These are phyloP conservation scores for Odontocerum albicorne DNA, from an alignment of 2,888 invertebrate genomes.

Conservation along the genomic window DNA sequence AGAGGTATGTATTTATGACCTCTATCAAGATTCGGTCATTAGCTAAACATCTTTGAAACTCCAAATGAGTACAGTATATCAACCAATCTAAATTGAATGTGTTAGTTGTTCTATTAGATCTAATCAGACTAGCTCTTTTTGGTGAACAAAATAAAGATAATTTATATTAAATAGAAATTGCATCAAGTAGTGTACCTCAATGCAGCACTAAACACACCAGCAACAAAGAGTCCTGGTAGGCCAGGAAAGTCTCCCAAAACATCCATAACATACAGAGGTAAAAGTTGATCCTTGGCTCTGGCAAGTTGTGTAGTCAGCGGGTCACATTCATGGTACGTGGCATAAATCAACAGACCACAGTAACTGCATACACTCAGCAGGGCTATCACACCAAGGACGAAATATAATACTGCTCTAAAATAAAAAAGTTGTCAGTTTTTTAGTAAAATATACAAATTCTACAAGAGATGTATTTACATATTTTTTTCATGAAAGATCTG, in stretches of 20 bases:
- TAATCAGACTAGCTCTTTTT: no score
- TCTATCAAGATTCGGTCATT: no score
- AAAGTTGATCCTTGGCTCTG: conserved; percentile 73
- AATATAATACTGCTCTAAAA: conserved; percentile 69
- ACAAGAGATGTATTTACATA: no score
- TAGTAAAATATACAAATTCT: no score
- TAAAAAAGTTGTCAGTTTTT: not conserved
- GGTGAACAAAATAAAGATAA: no score
- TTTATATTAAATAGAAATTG: no score
- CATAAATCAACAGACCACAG: conserved; percentile 74
- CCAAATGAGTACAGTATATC: no score
- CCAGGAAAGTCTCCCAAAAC: conserved; percentile 77
- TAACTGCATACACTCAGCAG: conserved; percentile 70
- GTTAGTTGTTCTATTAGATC: no score
- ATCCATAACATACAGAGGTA: conserved; percentile 85
- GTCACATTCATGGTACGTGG: conserved; percentile 74
- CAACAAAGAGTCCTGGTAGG: conserved; percentile 84
- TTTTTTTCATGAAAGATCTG: no score
- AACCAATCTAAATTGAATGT: no score
- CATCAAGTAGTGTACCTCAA: conserved; percentile 70
- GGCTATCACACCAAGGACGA: conserved; percentile 65
- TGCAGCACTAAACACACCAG: conserved; percentile 89
- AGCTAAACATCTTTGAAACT: no score
- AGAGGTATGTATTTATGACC: no score
- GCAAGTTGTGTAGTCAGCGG: conserved; percentile 70